Evolutionary conservation across 2,797 vertebrate genomes (phyloP).

Genomic region (Melanotaenia maccullochi): DNA sequence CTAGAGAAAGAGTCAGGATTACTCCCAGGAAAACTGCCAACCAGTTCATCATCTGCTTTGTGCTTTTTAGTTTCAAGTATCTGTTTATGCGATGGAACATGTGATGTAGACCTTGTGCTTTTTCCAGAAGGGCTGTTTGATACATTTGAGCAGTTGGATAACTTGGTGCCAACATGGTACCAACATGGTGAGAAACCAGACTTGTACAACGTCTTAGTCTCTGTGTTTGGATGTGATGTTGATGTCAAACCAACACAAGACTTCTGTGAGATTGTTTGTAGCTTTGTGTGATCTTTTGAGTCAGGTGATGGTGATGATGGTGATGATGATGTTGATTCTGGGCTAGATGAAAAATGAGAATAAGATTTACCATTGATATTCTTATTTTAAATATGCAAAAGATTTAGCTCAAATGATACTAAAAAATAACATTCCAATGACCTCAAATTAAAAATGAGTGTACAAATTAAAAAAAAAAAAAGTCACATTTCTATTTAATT

Average conservation of each 20-base stretch:
- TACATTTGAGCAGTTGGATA: slow-evolving; percentile 6
- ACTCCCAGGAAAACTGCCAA: background rate
- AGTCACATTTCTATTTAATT: too few species aligned
- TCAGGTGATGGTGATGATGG: slow-evolving; percentile 25
- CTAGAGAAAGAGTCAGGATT: background rate
- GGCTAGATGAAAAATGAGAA: slow-evolving; percentile 44
- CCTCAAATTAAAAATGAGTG: too few species aligned
- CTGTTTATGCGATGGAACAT: background rate
- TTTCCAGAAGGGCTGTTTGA: slow-evolving; percentile 3
- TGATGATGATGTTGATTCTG: slow-evolving; percentile 32
- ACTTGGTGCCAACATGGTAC: background rate
- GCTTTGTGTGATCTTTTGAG: slow-evolving; percentile 9
- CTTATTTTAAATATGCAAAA: background rate
- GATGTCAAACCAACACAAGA: slow-evolving; percentile 12
- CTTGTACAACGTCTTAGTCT: background rate
- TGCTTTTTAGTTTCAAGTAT: background rate
- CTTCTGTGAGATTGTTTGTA: background rate
- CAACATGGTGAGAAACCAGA: slow-evolving; percentile 5
- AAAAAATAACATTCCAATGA: background rate
- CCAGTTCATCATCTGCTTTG: slow-evolving; percentile 1
- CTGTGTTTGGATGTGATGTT: slow-evolving; percentile 15
- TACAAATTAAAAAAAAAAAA: background rate
- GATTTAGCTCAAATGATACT: background rate
- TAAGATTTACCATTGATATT: background rate
- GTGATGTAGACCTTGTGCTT: slow-evolving; percentile 4